A percentile compares a stretch with the other conserved stretches of the same genome.
Evolutionary conservation across 1,140 invertebrate species (phyloP).

Genomic region (Brachionus manjavacas): DNA sequence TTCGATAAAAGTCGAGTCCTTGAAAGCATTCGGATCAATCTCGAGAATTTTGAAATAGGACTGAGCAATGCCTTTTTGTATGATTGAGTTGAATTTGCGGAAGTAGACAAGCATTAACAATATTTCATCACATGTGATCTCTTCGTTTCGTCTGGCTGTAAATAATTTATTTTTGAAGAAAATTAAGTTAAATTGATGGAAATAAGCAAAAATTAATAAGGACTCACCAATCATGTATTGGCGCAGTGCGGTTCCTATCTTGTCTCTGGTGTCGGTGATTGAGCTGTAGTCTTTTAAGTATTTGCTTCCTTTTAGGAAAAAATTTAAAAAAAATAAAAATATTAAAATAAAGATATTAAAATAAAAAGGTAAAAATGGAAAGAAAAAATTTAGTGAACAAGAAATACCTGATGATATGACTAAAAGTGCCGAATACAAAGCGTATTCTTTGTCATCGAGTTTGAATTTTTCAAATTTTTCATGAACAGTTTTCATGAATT

Average conservation of each 20-base stretch:
- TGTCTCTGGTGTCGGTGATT: conserved; percentile 16
- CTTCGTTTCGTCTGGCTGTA: conserved; percentile 31
- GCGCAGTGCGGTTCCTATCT: conserved; percentile 33
- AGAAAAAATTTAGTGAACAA: background rate
- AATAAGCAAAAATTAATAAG: background rate
- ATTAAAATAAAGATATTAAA: too few species aligned
- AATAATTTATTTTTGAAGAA: background rate
- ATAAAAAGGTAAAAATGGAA: background rate
- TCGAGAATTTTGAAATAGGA: conserved; percentile 26
- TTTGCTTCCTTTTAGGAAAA: conserved; percentile 36
- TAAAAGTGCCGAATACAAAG: conserved; percentile 9
- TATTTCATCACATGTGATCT: conserved; percentile 41
- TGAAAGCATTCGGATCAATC: background rate
- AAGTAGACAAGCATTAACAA: conserved; percentile 33
- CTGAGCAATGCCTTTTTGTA: conserved; percentile 26
- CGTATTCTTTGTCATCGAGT: conserved; percentile 41
- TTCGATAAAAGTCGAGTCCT: background rate
- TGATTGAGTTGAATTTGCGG: conserved; percentile 23
- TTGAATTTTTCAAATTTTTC: conserved; percentile 43
- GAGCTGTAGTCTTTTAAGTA: conserved; percentile 2
- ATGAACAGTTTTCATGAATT: conserved; percentile 33
- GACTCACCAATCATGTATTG: conserved; percentile 32
- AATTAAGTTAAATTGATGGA: background rate
- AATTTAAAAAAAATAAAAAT: too few species aligned
- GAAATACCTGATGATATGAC: conserved; percentile 39